Conservation (phyloP, 2,797 vertebrate species). For the Anolis apletophallus region DNA sequence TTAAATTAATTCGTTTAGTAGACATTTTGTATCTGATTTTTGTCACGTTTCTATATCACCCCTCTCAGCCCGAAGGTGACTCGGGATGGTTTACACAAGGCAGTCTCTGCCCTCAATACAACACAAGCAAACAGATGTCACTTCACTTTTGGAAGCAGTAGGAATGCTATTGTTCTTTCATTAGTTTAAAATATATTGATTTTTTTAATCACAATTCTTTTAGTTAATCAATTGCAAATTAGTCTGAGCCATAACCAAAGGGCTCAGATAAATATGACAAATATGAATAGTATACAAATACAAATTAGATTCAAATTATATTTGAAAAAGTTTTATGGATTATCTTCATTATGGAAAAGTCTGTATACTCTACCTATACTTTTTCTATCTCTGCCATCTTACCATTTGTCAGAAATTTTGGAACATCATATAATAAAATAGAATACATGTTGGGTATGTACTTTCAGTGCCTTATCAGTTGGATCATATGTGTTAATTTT, state of each 20-base stretch:
- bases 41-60: too few relatives aligned
- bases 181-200: neutral
- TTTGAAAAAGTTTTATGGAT: slow-evolving; percentile 1
- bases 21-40: neutral
- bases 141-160: neutral
- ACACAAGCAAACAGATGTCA: neutral
- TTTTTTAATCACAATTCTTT: too few relatives aligned
- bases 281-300: neutral
- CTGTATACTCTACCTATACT: neutral
- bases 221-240: too few relatives aligned
- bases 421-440: neutral
- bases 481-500: neutral
- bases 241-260: neutral
- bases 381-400: neutral
- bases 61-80: too few relatives aligned
- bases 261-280: neutral
- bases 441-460: neutral
- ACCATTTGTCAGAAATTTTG: neutral
- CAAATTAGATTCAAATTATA: slow-evolving; percentile 27
- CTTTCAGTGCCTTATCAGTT: neutral
- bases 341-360: neutral
- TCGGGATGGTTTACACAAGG: too few relatives aligned
- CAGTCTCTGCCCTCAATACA: too few relatives aligned
- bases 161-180: neutral
- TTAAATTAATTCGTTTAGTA: neutral